Evolutionary conservation across 2,888 invertebrate species (phyloP), one percentile per base, ranked within the genome.

Genomic region (Mimachlamys varia): DNA sequence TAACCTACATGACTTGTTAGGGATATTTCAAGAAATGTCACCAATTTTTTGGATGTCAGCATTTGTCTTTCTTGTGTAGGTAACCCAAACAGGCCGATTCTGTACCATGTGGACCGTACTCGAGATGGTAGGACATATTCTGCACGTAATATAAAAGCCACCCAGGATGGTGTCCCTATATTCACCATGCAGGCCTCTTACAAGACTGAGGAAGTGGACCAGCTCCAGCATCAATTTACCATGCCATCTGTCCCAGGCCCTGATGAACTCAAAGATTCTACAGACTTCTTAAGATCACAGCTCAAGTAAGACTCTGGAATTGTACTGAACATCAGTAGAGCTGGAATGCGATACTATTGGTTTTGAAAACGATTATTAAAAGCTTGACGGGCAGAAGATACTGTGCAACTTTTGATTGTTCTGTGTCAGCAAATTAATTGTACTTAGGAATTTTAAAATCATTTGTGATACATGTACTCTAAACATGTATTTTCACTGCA

Each of bases 211-310:
- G 96, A 96, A 91, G 90, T 89, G 17, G 95, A 95, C 88, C 94
- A 95, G 4, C 95, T 96, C 62, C 92, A 94, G 5, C 96, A 96
- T 92, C 97, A 97, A 94, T 93, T 93, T 89, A 93, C 93, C n/a
- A 97, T 97, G 97, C 97, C 97, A 0, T 93, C 94, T 22, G 97
- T 96, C 13, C 96, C 96, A 10, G 93, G 95, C 15, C 97, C 97
- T 27, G 96, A 96, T 44, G 93, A 95, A 49, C 94, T 96, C 37
- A 92, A 94, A 50, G 95, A 94, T 89, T 92, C 93, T 0, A 89
- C 92, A n/a, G 94, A 95, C 38, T 90, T 95, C 12, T 90, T 95
- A 10, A 91, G 91, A 49, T 89, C 92, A 33, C 92, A 92, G 88
- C 89, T 96, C 33, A 92, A 93, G 96, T 96, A 90, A 93, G 94